Conservation (phyloP, 2,888 invertebrate species). For the Agrotis segetum region DNA sequence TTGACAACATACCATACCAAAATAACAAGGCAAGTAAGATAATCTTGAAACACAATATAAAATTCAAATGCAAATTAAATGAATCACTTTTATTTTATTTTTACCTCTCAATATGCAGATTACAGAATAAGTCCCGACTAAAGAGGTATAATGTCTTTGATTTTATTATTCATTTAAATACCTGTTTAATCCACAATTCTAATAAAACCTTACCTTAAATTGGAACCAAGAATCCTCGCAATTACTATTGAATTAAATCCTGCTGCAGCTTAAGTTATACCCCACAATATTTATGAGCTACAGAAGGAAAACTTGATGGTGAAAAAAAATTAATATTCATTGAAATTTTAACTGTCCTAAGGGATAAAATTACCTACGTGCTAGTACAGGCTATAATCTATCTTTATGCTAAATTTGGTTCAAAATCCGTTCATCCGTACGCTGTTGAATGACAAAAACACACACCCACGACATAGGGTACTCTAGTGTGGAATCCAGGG, state of each 20-base stretch:
- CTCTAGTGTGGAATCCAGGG: no score
- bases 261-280: constrained; percentile 43
- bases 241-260: constrained; percentile 54
- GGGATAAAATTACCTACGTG: no score
- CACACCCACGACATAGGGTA: no score
- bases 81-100: neutral
- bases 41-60: neutral
- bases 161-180: constrained; percentile 5
- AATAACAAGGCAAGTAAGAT: no score
- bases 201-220: constrained; percentile 48
- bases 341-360: no score
- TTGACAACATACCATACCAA: no score
- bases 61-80: neutral
- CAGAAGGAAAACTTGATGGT: constrained; percentile 19
- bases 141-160: neutral
- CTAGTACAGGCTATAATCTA: no score
- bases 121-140: neutral
- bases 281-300: no score
- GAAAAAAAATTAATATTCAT: no score
- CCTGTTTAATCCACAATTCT: constrained; percentile 36
- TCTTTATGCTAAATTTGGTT: no score
- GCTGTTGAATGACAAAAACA: no score
- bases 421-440: no score
- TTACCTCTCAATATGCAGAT: neutral
- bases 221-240: constrained; percentile 37